Conservation (phyloP, 2,888 invertebrate genomes). For the Agrochola lota region DNA sequence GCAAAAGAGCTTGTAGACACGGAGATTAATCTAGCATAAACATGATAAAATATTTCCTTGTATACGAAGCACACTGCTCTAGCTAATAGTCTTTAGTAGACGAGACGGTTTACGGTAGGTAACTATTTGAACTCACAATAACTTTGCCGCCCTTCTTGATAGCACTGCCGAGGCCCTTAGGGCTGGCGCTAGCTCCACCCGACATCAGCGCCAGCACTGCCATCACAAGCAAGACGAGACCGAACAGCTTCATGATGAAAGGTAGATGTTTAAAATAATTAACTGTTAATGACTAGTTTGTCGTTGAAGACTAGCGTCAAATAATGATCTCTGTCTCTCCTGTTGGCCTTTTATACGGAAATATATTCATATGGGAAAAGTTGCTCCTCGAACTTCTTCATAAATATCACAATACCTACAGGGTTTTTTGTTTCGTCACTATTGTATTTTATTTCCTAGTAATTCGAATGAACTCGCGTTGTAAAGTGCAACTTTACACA, state of each 20-base stretch:
- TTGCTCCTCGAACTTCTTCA: background rate
- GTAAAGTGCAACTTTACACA: background rate
- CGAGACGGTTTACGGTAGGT: background rate
- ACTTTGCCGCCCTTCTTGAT: conserved; percentile 51
- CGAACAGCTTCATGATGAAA: conserved; percentile 48
- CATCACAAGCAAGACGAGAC: conserved; percentile 41
- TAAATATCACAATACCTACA: background rate
- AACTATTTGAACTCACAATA: conserved; percentile 43
- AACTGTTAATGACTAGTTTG: background rate
- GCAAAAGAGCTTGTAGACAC: background rate
- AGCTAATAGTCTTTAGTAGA: background rate
- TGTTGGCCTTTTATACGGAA: conserved; percentile 13
- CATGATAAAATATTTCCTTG: conserved; percentile 1
- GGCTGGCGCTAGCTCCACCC: conserved; percentile 39
- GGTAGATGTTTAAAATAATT: background rate
- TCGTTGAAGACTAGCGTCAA: background rate
- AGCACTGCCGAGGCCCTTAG: conserved; percentile 45
- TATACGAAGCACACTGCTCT: background rate
- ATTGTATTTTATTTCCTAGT: conserved; percentile 1
- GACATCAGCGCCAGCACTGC: conserved; percentile 47
- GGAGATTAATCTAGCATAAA: background rate
- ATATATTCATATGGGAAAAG: background rate
- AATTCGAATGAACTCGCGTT: background rate
- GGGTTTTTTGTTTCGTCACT: conserved; percentile 26
- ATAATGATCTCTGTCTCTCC: conserved; percentile 5